Conservation (phyloP, 2,888 invertebrate genomes). For the Pristionchus fissidentatus region DNA sequence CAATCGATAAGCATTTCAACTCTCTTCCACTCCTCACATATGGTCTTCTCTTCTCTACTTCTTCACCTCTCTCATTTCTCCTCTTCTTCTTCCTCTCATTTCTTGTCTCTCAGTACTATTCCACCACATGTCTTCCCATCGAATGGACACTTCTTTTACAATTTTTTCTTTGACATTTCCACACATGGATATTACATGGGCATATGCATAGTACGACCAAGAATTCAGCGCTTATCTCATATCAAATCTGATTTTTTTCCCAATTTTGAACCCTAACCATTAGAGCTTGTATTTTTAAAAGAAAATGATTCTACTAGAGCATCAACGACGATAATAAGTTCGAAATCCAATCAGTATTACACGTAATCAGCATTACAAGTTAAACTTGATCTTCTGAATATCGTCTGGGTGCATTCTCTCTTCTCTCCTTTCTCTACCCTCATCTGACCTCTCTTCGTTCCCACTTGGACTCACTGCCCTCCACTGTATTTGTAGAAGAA, state of each 20-base stretch:
- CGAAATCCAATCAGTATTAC: neutral
- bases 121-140: constrained; percentile 14
- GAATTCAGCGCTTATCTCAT: no score
- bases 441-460: constrained; percentile 20
- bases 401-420: neutral
- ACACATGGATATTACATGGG: no score
- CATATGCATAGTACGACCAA: no score
- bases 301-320: no score
- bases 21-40: neutral
- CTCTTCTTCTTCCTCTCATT: neutral
- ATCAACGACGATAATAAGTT: no score
- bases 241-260: no score
- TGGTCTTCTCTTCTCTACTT: constrained; percentile 16
- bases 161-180: no score
- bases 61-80: neutral
- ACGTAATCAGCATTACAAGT: neutral
- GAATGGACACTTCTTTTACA: no score
- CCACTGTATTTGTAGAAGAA: constrained; percentile 34
- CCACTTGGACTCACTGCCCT: constrained; percentile 21
- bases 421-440: constrained; percentile 34
- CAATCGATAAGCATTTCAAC: neutral
- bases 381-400: neutral
- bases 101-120: constrained; percentile 12
- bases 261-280: no score
- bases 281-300: no score